Percentiles rank a stretch among this genome's conserved stretches.
phyloP scores from a whole-genome alignment of 2,797 vertebrate species.

The Alcedo quadribrachys region DNA sequence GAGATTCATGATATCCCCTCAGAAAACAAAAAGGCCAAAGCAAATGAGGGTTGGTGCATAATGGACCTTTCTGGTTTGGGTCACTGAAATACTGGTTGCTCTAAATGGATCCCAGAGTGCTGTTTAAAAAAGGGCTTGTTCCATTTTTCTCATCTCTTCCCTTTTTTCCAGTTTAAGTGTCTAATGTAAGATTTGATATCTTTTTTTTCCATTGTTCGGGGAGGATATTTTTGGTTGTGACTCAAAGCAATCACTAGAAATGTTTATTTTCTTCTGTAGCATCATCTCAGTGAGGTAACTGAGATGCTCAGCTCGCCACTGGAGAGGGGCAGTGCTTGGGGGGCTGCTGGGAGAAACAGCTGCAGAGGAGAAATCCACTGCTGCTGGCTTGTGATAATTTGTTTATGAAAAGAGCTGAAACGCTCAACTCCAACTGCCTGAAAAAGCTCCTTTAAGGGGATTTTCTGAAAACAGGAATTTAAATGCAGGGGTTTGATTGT shows the following conservation, averaged over 20 bases:
- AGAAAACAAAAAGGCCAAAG: no score
- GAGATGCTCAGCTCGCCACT: background rate
- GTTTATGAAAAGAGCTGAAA: background rate
- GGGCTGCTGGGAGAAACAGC: background rate
- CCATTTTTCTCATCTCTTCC: background rate
- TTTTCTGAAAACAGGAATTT: background rate
- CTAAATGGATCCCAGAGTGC: background rate
- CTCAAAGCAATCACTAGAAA: background rate
- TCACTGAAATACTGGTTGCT: background rate
- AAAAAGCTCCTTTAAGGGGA: background rate
- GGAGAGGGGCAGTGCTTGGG: background rate
- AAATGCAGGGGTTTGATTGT: background rate
- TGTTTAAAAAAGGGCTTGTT: background rate
- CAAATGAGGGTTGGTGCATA: background rate
- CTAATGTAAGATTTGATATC: background rate
- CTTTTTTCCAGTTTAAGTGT: background rate
- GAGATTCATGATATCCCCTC: background rate
- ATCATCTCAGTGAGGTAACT: background rate
- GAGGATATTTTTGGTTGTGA: background rate
- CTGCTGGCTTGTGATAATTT: background rate
- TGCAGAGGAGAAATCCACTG: background rate
- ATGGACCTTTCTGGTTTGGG: background rate
- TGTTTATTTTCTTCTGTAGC: background rate
- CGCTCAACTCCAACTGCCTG: background rate
- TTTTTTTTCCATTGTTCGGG: background rate